A percentile compares a stretch with the other conserved stretches of the same genome.
These are phyloP conservation scores for Andrena bicolor DNA, from an alignment of 2,888 invertebrate species.

Conservation along the genomic window DNA sequence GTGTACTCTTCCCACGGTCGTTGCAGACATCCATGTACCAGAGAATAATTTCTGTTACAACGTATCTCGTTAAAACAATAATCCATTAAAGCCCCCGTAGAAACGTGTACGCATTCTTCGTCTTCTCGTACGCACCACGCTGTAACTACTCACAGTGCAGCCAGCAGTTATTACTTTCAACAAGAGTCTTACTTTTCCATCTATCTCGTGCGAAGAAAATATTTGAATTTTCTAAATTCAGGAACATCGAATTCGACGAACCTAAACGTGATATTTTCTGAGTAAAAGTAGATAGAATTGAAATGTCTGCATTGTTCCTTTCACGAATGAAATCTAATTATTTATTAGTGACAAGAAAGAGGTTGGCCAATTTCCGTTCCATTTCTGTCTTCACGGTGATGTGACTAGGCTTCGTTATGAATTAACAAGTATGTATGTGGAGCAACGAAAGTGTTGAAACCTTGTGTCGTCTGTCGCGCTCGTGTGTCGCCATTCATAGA, in stretches of 20 bases:
- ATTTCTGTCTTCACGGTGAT: slow-evolving; percentile 8
- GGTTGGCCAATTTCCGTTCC: slow-evolving; percentile 26
- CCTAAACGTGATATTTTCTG: neutral
- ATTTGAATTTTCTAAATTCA: neutral
- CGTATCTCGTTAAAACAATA: slow-evolving; percentile 48
- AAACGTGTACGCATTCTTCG: slow-evolving; percentile 20
- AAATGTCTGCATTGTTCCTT: neutral
- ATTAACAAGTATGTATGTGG: slow-evolving; percentile 43
- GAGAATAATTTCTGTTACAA: slow-evolving; percentile 37
- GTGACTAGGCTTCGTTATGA: slow-evolving; percentile 29
- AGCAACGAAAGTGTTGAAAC: slow-evolving; percentile 48
- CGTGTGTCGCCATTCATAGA: slow-evolving; percentile 28
- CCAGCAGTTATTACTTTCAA: neutral
- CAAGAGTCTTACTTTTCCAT: neutral
- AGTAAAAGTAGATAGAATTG: neutral
- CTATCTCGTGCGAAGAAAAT: neutral
- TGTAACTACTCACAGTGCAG: neutral
- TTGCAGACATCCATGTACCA: slow-evolving; percentile 24
- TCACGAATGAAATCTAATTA: neutral
- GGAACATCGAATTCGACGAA: neutral
- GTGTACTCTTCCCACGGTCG: slow-evolving; percentile 42
- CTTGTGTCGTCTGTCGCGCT: slow-evolving; percentile 23
- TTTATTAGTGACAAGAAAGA: slow-evolving; percentile 14
- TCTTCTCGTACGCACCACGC: neutral
- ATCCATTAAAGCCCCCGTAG: slow-evolving; percentile 37